Conservation (phyloP, 2,888 invertebrate genomes). For the Cylindroiulus punctatus region DNA sequence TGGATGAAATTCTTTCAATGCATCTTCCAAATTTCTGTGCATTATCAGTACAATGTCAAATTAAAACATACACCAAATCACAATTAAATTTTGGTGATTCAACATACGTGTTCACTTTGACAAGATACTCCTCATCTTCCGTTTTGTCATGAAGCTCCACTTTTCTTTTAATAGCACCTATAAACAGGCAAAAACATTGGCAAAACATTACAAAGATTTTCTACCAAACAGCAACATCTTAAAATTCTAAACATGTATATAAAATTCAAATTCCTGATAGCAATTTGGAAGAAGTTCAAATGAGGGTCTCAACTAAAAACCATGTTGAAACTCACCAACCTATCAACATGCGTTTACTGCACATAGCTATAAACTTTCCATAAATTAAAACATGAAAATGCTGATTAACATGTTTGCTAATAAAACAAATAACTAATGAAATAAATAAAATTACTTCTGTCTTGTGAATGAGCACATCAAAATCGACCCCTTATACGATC, state of each 20-base stretch:
- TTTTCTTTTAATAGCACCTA: constrained; percentile 74
- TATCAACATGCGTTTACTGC: too few relatives aligned
- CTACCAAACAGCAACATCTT: too few relatives aligned
- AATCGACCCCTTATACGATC: neutral
- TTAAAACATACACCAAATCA: neutral
- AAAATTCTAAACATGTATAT: too few relatives aligned
- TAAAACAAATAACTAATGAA: constrained; percentile 23
- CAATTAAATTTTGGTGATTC: neutral
- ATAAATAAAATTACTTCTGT: constrained; percentile 4
- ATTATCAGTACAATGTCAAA: neutral
- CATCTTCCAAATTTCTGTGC: constrained; percentile 74
- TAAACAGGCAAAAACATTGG: constrained; percentile 56
- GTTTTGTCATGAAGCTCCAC: constrained; percentile 75
- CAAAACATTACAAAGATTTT: neutral
- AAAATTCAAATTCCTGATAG: too few relatives aligned
- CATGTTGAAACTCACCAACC: too few relatives aligned
- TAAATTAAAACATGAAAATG: too few relatives aligned
- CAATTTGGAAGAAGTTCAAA: too few relatives aligned
- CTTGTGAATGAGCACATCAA: neutral
- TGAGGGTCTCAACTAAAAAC: too few relatives aligned
- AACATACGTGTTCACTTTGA: constrained; percentile 73
- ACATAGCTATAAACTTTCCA: too few relatives aligned
- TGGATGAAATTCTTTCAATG: constrained; percentile 77
- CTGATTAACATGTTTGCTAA: neutral
- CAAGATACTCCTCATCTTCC: constrained; percentile 77